Base-by-base conservation (phyloP, 2,888 invertebrate species). In the Eupeodes luniger region DNA sequence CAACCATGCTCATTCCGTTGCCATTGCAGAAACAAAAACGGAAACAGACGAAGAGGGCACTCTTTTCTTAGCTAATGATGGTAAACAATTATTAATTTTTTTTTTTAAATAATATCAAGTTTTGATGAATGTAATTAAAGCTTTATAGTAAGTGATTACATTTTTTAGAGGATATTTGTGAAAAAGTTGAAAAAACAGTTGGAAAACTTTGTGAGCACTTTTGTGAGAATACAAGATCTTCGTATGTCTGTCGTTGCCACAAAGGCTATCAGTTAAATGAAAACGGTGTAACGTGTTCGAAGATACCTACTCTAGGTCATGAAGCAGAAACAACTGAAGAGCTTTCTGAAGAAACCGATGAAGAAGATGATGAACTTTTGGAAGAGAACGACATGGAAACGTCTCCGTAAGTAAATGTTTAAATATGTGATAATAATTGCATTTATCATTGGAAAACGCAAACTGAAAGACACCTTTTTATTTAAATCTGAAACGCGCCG, bases 211-310 rank as follows among this genome's bases (percentile, higher is more conserved):
- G 95, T 90, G 94, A 94, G 0, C 95, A 95, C 34, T 93, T 94
- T 36, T 96, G 96, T 90, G 93, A 95, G 74, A 95, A 95, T 83
- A 94, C 94, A 0, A 94, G 93, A 1, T 95, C 95, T n/a, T 95
- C 95, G 0, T 95, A 94, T 90, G 90, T 92, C 14, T 95, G 95
- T 89, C 93, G 93, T 77, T 95, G 95, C 87, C 91, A 93, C n/a
- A 90, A 92, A 2, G 95, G 95, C 0, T 95, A 92, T 89, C 91
- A 91, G 3, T 91, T 95, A 16, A 93, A 93, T 92, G 93, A 94
- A 0, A 95, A 95, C 91, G 94, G 94, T 55, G 94, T 94, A 27
- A 94, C 95, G 0, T 95, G 95, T 83, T 91, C 92, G 4, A 89
- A 85, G 61, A 83, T 90, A 34, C 10, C 72, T 16, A 14, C 14